phyloP scores from a whole-genome alignment of 2,888 invertebrate genomes.

The Drosophila stalkeri region DNA sequence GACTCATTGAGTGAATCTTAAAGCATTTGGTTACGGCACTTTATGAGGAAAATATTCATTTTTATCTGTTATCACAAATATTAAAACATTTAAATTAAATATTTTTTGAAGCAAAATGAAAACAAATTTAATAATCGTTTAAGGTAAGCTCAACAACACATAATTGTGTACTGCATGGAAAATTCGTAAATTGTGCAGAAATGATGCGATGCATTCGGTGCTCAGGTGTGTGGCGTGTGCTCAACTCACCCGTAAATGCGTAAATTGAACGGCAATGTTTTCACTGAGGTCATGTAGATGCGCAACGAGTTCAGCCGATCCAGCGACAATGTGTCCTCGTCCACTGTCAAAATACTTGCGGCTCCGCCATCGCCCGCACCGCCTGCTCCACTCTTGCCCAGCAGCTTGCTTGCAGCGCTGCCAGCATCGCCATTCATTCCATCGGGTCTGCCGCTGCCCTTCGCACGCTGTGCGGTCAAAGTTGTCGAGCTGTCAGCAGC shows the following conservation, averaged over 20 bases:
- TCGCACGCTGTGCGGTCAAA: conserved; percentile 65
- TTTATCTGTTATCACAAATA: not conserved
- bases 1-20: too few species aligned
- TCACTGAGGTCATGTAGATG: conserved; percentile 85
- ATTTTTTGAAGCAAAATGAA: not conserved
- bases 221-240: not conserved
- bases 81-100: not conserved
- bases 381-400: conserved; percentile 40
- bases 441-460: conserved; percentile 49
- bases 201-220: not conserved
- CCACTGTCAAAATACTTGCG: conserved; percentile 78
- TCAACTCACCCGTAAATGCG: conserved; percentile 85
- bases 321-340: conserved; percentile 84
- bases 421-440: conserved; percentile 41
- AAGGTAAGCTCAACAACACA: not conserved
- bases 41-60: not conserved
- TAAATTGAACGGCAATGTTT: conserved; percentile 85
- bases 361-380: conserved; percentile 48
- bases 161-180: not conserved
- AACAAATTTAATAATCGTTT: not conserved
- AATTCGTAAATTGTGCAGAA: conserved; percentile 30
- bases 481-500: conserved; percentile 72
- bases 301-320: conserved; percentile 84
- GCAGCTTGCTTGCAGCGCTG: conserved; percentile 66
- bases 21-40: not conserved